These are phyloP conservation scores for Conus ventricosus DNA, from an alignment of 1,140 invertebrate genomes.

Conservation along the genomic window DNA sequence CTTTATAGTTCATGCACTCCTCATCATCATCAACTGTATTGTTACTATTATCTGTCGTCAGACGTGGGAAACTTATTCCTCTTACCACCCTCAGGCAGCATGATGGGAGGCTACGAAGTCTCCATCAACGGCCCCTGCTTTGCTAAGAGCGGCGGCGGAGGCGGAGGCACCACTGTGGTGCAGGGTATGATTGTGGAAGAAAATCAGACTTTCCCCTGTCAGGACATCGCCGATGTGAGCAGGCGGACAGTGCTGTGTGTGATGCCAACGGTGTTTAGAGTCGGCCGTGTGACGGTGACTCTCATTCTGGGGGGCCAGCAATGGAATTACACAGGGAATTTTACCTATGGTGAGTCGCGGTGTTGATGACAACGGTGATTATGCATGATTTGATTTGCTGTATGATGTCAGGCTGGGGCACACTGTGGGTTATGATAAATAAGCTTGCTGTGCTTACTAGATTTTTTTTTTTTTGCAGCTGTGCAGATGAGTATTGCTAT, in stretches of 20 bases:
- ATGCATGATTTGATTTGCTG: no score
- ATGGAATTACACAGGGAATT: conserved; percentile 49
- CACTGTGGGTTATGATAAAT: no score
- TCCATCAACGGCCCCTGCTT: conserved; percentile 55
- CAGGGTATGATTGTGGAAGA: conserved; percentile 44
- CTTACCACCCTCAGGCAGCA: conserved; percentile 41
- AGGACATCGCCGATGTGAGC: conserved; percentile 14
- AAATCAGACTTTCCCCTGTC: conserved; percentile 52
- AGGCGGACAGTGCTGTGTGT: conserved; percentile 42
- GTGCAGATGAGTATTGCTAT: no score
- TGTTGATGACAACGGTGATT: no score
- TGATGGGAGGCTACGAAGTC: conserved; percentile 56
- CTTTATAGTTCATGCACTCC: no score
- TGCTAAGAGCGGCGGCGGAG: not conserved
- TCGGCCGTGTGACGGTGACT: conserved; percentile 49
- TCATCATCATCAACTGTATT: no score
- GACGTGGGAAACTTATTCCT: conserved; percentile 48
- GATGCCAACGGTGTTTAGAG: conserved; percentile 51
- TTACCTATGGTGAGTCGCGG: conserved; percentile 48
- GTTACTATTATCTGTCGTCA: not conserved
- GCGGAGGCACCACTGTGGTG: not conserved
- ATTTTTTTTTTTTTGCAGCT: no score
- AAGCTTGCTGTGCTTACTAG: no score
- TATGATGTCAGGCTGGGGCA: no score
- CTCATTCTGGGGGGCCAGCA: conserved; percentile 43